Evolutionary conservation across 2,113 vertebrate species (phyloP), one percentile per base, ranked within the genome.

Genomic region (Neogobius melanostomus): DNA sequence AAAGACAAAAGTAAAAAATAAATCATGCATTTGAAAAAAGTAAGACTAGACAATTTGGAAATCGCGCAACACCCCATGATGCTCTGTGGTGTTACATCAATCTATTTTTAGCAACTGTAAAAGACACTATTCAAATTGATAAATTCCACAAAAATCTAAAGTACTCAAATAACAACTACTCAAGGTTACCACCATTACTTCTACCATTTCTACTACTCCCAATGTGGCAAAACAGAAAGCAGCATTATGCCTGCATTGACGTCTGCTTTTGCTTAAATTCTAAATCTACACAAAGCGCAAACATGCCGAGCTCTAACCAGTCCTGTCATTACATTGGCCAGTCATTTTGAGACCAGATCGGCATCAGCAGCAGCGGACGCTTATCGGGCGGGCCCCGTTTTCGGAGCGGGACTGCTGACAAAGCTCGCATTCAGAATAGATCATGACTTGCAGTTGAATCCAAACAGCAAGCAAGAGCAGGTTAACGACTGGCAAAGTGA

Each of bases 381-480:
- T 87, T 90, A 91, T 89, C 84, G 75, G 88, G 81, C 87, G n/a
- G n/a, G n/a, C 87, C 61, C 49, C 46, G 1, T 75, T 87, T 82
- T 77, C 68, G 83, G 71, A 14, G 46, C 69, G 77, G 73, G 68
- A 81, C 74, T 85, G 91, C 92, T 91, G 91, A 92, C 87, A 71
- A 87, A 82, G 89, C 81, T 67, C 75, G 74, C 16, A 8, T 71
- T 84, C 70, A 64, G 87, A 91, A 91, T 90, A 91, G 82, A 82
- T 81, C 76, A 71, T 82, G 85, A 86, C 87, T 90, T 88, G 82
- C 83, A 85, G 80, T 87, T 88, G 71, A 68, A 70, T 56, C 64
- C 36, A 42, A 11, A 21, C 70, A 78, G 57, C 28, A 51, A 36
- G 67, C 21, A 50, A 73, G 70, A 84, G 83, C 14, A 45, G 66